phyloP scores from a whole-genome alignment of 2,113 vertebrate genomes.

The Leiothrix lutea region DNA sequence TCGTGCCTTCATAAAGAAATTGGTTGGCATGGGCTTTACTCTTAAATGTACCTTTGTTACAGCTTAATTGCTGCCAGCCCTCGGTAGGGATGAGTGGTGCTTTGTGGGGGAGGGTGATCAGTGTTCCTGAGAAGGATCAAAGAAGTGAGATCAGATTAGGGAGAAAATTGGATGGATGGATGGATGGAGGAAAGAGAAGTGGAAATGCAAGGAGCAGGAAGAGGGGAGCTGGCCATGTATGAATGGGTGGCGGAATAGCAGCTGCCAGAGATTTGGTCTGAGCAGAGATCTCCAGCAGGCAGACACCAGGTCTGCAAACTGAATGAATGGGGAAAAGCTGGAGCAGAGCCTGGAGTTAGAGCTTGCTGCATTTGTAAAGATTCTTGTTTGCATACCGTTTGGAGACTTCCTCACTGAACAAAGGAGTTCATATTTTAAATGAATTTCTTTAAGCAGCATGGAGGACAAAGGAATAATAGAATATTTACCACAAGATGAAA shows the following conservation, averaged over 20 bases:
- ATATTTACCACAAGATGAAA: constrained; percentile 37
- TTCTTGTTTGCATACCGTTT: not conserved
- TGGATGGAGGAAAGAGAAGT: not conserved
- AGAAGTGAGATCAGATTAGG: constrained; percentile 2
- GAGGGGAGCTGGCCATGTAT: not conserved
- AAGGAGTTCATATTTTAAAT: constrained; percentile 40
- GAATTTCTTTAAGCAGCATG: constrained; percentile 23
- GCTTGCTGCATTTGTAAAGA: constrained; percentile 18
- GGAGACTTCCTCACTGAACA: constrained; percentile 26
- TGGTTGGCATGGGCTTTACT: not conserved
- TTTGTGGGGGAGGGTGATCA: not conserved
- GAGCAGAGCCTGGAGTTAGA: constrained; percentile 28
- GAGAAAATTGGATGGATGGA: not conserved
- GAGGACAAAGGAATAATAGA: constrained; percentile 40
- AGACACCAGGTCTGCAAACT: constrained; percentile 20
- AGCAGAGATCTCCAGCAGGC: constrained; percentile 4
- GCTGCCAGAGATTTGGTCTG: not conserved
- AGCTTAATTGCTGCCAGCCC: not conserved
- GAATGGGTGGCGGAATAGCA: not conserved
- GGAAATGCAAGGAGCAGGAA: not conserved
- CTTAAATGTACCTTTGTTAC: not conserved
- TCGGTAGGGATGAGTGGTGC: not conserved
- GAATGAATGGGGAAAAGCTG: constrained; percentile 54
- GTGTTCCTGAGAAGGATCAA: not conserved
- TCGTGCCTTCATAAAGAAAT: not conserved